Evolutionary conservation across 2,888 invertebrate species (phyloP).

Genomic region (Conomelus anceps): DNA sequence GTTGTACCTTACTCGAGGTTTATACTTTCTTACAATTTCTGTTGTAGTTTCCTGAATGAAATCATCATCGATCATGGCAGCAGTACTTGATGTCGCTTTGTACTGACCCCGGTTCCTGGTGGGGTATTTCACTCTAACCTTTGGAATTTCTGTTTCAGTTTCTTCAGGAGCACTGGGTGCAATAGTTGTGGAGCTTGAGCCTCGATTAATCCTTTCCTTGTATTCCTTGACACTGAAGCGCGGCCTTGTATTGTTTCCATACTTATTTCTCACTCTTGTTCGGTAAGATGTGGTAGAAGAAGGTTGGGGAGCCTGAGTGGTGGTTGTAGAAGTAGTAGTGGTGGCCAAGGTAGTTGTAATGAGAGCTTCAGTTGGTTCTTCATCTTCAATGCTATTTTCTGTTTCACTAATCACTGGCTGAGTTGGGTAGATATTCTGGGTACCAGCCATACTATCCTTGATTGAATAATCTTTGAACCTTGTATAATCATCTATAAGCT

Average conservation of each 20-base stretch:
- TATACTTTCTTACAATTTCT: constrained; percentile 35
- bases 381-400: constrained; percentile 10
- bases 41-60: constrained; percentile 42
- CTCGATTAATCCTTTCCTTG: constrained; percentile 37
- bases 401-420: constrained; percentile 15
- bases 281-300: constrained; percentile 20
- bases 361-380: constrained; percentile 2
- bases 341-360: constrained; percentile 29
- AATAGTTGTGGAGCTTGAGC: constrained; percentile 42
- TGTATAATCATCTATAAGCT: neutral
- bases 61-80: constrained; percentile 43
- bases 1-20: constrained; percentile 29
- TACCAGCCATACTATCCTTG: neutral
- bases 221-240: constrained; percentile 72
- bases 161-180: constrained; percentile 38
- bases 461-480: neutral
- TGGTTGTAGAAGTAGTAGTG: constrained; percentile 34
- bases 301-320: constrained; percentile 25
- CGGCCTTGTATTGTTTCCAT: constrained; percentile 49
- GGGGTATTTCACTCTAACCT: constrained; percentile 43
- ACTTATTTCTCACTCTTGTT: constrained; percentile 29
- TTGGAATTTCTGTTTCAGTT: constrained; percentile 41
- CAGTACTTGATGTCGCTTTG: constrained; percentile 32
- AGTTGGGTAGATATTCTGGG: constrained; percentile 16
- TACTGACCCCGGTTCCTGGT: constrained; percentile 33